phyloP scores from a whole-genome alignment of 2,888 invertebrate genomes.

The Tenodera sinensis region DNA sequence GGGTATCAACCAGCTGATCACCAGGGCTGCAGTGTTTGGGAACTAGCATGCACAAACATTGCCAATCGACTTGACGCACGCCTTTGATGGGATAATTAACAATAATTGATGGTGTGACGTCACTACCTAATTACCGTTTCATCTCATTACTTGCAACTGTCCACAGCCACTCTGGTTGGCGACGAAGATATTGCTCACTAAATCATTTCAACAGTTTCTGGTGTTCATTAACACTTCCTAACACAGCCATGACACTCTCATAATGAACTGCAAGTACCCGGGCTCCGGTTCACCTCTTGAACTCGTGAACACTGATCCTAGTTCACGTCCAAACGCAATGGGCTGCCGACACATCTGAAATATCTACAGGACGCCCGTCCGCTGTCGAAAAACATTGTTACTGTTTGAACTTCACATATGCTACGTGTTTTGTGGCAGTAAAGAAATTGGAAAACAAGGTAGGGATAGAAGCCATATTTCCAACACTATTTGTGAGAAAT shows the following conservation, averaged over 20 bases:
- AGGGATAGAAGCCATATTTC: too few species aligned
- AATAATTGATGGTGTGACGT: not conserved
- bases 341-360: too few species aligned
- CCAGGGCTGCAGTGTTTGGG: too few species aligned
- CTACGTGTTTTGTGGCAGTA: too few species aligned
- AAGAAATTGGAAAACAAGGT: too few species aligned
- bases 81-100: not conserved
- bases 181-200: not conserved
- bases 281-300: not conserved
- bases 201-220: not conserved
- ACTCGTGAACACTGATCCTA: not conserved
- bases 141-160: not conserved
- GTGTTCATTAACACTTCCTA: not conserved
- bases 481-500: too few species aligned
- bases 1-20: too few species aligned
- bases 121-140: not conserved
- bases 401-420: too few species aligned
- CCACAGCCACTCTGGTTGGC: not conserved
- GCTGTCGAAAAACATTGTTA: too few species aligned
- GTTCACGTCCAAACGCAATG: too few species aligned
- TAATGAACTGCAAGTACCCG: not conserved
- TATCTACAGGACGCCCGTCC: too few species aligned
- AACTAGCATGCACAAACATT: not conserved
- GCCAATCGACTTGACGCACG: not conserved
- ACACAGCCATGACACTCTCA: not conserved